These are phyloP conservation scores for Rousettus madagascariensis DNA, from an alignment of 2,797 vertebrate genomes.

Conservation along the genomic window DNA sequence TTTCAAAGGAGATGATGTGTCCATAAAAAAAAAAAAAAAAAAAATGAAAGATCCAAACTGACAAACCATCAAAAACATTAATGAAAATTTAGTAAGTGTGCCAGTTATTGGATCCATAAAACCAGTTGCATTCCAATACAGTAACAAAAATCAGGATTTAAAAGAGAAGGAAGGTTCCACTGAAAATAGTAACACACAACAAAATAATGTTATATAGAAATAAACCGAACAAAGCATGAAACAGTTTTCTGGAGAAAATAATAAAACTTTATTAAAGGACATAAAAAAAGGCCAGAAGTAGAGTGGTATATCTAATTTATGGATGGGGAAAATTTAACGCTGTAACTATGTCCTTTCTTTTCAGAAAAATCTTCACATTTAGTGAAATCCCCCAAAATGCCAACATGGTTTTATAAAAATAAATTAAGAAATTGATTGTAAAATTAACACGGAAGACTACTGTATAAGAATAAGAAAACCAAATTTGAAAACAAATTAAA, in stretches of 20 bases:
- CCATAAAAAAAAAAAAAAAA: not conserved
- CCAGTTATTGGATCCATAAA: not conserved
- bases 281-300: not conserved
- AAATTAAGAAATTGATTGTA: not conserved
- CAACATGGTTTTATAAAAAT: not conserved
- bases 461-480: not conserved
- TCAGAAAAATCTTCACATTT: not conserved
- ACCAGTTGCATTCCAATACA: not conserved
- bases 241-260: not conserved
- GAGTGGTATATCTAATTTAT: not conserved
- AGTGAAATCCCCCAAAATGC: not conserved
- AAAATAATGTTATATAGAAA: not conserved
- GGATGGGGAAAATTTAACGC: not conserved
- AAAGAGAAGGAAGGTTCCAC: not conserved
- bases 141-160: not conserved
- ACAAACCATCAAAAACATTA: not conserved
- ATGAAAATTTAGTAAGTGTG: not conserved
- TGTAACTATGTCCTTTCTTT: not conserved
- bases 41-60: not conserved
- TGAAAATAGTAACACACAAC: not conserved
- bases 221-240: not conserved
- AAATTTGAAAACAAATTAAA: slow-evolving; percentile 12
- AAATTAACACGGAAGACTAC: not conserved
- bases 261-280: not conserved
- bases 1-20: not conserved